Evolutionary conservation across 1,140 invertebrate species (phyloP).

Genomic region (Zophobas atratus): DNA sequence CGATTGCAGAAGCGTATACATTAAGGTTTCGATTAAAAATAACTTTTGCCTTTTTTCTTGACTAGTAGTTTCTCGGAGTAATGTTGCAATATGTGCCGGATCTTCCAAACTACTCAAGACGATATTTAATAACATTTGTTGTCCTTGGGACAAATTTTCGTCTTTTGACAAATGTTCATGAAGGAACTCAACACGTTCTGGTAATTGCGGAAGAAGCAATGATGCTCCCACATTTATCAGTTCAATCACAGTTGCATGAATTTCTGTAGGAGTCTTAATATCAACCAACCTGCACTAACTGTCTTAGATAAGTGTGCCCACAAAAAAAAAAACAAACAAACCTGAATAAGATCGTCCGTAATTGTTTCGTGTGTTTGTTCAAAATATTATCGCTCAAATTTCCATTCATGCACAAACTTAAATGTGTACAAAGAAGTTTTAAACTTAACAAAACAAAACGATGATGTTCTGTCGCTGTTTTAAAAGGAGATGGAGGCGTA

Average conservation of each 20-base stretch:
- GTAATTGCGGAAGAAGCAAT: slow-evolving; percentile 74
- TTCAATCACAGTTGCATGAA: slow-evolving; percentile 73
- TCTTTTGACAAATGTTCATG: slow-evolving; percentile 74
- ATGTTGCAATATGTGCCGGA: slow-evolving; percentile 73
- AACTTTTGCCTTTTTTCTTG: slow-evolving; percentile 59
- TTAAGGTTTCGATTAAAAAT: slow-evolving; percentile 70
- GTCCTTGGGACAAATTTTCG: slow-evolving; percentile 73
- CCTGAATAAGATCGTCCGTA: slow-evolving; percentile 74
- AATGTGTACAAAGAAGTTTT: slow-evolving; percentile 74
- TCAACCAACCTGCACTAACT: slow-evolving; percentile 72
- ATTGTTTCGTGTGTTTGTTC: slow-evolving; percentile 71
- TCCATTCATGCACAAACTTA: slow-evolving; percentile 72
- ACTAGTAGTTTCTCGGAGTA: slow-evolving; percentile 70
- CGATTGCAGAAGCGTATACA: slow-evolving; percentile 74
- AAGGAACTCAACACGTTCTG: slow-evolving; percentile 75
- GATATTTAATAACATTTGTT: slow-evolving; percentile 76
- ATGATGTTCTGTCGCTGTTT: slow-evolving; percentile 71
- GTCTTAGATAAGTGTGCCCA: slow-evolving; percentile 3
- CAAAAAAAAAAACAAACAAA: slow-evolving; percentile 53
- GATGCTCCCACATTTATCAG: slow-evolving; percentile 74
- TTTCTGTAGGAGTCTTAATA: slow-evolving; percentile 71
- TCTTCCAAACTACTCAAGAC: slow-evolving; percentile 77
- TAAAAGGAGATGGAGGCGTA: slow-evolving; percentile 69
- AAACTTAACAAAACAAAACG: slow-evolving; percentile 75
- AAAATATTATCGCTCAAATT: slow-evolving; percentile 70